Evolutionary conservation across 2,888 invertebrate genomes (phyloP).

Genomic region (Miltochrista miniata): DNA sequence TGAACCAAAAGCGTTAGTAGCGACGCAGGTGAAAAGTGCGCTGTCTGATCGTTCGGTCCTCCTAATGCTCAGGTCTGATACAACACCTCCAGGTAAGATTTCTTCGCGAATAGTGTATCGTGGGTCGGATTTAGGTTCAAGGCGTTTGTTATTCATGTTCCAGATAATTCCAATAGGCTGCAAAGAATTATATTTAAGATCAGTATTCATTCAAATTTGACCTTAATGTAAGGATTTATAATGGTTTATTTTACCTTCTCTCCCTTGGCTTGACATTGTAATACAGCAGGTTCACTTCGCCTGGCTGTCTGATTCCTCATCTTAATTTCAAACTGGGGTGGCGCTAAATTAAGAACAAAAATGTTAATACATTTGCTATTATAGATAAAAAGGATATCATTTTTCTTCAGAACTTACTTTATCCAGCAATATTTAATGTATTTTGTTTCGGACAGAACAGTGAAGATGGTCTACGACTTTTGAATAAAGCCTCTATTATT

Average conservation of each 20-base stretch:
- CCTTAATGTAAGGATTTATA: neutral
- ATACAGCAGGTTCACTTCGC: slow-evolving; percentile 94
- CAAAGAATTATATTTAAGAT: slow-evolving; percentile 9
- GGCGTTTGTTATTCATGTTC: slow-evolving; percentile 97
- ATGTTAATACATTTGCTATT: neutral
- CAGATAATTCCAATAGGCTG: slow-evolving; percentile 95
- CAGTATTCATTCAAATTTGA: neutral
- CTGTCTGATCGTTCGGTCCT: slow-evolving; percentile 95
- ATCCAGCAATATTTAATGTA: neutral
- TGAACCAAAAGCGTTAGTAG: slow-evolving; percentile 96
- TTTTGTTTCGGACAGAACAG: too few relatives aligned
- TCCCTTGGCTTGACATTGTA: slow-evolving; percentile 96
- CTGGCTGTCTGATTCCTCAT: slow-evolving; percentile 95
- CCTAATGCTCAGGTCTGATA: slow-evolving; percentile 95
- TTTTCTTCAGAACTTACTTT: neutral
- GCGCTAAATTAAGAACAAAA: slow-evolving; percentile 84
- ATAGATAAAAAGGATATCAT: too few relatives aligned
- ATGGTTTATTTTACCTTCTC: slow-evolving; percentile 85
- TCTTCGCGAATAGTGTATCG: slow-evolving; percentile 94
- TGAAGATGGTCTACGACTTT: too few relatives aligned
- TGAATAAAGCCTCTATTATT: too few relatives aligned
- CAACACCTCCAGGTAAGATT: slow-evolving; percentile 92
- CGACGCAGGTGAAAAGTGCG: slow-evolving; percentile 95
- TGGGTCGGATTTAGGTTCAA: slow-evolving; percentile 95
- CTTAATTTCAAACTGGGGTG: slow-evolving; percentile 96